Percentiles rank a stretch among this genome's conserved stretches.
These are phyloP conservation scores for Drosophila mercatorum DNA, from an alignment of 2,888 invertebrate genomes.

Conservation along the genomic window DNA sequence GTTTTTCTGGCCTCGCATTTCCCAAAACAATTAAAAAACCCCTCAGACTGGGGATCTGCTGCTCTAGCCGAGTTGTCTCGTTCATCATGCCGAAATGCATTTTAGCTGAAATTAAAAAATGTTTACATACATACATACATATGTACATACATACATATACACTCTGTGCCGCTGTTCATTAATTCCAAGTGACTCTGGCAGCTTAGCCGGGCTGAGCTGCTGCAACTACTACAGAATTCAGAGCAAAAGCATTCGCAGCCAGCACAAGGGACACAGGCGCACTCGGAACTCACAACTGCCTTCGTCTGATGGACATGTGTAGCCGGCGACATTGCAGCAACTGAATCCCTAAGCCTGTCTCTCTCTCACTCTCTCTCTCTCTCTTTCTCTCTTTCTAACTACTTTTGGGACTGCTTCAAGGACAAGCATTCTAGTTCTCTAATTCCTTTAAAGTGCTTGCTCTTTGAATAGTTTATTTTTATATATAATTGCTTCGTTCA, in stretches of 20 bases:
- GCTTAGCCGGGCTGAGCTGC: slow-evolving; percentile 19
- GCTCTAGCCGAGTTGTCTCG: slow-evolving; percentile 43
- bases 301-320: slow-evolving; percentile 24
- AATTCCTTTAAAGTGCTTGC: not conserved
- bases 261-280: slow-evolving; percentile 1
- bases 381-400: no score
- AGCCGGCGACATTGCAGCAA: slow-evolving; percentile 1
- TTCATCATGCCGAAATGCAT: slow-evolving; percentile 72
- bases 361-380: not conserved
- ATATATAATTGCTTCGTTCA: not conserved
- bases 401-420: not conserved
- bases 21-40: slow-evolving; percentile 76
- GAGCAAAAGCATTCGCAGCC: slow-evolving; percentile 2
- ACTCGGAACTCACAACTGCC: not conserved
- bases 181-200: slow-evolving; percentile 67
- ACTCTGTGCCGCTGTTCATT: slow-evolving; percentile 61
- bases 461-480: not conserved
- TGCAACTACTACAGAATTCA: slow-evolving; percentile 18
- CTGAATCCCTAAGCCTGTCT: slow-evolving; percentile 1
- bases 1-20: slow-evolving; percentile 56
- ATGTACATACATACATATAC: not conserved
- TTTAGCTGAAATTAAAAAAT: slow-evolving; percentile 70
- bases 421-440: not conserved
- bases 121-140: not conserved
- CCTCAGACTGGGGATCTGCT: slow-evolving; percentile 5